These are phyloP conservation scores for Cydia fagiglandana DNA, from an alignment of 1,140 invertebrate species.

Conservation along the genomic window DNA sequence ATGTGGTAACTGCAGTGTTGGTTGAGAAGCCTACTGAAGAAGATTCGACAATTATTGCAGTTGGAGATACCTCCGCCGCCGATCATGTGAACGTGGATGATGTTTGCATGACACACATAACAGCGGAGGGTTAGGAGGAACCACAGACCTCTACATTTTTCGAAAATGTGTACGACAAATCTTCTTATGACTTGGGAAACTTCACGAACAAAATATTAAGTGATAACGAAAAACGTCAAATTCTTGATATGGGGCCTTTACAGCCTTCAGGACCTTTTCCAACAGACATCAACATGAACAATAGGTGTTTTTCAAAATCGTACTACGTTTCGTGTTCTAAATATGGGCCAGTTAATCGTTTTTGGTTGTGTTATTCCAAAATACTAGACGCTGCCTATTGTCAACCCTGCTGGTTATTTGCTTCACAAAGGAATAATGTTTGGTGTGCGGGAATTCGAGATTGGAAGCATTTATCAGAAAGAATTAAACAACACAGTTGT, in stretches of 20 bases:
- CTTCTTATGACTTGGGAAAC: neutral
- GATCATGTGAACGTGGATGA: neutral
- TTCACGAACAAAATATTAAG: conserved; percentile 4
- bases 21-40: neutral
- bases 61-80: conserved; percentile 1
- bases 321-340: conserved; percentile 25
- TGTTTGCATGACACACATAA: neutral
- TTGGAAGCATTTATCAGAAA: conserved; percentile 38
- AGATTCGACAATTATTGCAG: neutral
- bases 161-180: neutral
- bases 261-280: conserved; percentile 2
- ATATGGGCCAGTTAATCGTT: conserved; percentile 38
- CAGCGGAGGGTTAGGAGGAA: neutral
- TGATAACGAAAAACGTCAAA: conserved; percentile 4
- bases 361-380: conserved; percentile 39
- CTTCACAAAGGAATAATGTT: conserved; percentile 34
- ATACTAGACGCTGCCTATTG: conserved; percentile 37
- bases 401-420: conserved; percentile 40
- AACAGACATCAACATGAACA: neutral
- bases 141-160: neutral
- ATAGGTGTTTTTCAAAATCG: conserved; percentile 1
- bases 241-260: neutral
- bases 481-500: conserved; percentile 35
- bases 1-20: neutral
- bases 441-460: conserved; percentile 36